These are phyloP conservation scores for Tenebrio molitor DNA, from an alignment of 1,140 invertebrate species.

Conservation along the genomic window DNA sequence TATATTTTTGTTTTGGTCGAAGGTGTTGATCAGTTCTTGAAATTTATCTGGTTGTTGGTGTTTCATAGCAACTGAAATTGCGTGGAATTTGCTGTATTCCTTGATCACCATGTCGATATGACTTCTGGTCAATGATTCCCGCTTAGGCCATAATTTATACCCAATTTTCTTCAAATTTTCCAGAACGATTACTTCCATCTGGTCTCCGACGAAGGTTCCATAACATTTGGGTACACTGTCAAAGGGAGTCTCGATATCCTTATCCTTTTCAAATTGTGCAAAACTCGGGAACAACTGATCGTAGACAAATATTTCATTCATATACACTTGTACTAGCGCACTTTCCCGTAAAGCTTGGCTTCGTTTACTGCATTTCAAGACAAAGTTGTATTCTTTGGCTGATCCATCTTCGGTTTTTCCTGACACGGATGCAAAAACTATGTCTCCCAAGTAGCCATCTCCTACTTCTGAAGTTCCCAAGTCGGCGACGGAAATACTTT, in stretches of 20 bases:
- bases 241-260: conserved; percentile 44
- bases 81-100: conserved; percentile 70
- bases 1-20: too few species aligned
- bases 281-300: conserved; percentile 48
- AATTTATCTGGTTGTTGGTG: conserved; percentile 62
- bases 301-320: conserved; percentile 54
- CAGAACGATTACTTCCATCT: conserved; percentile 69
- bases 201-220: conserved; percentile 62
- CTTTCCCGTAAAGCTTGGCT: conserved; percentile 12
- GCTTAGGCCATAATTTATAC: conserved; percentile 67
- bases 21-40: conserved; percentile 58
- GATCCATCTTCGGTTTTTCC: background rate
- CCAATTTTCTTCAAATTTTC: conserved; percentile 69
- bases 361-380: conserved; percentile 14
- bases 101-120: conserved; percentile 67
- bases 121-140: conserved; percentile 65
- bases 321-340: conserved; percentile 4
- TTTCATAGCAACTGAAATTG: conserved; percentile 68
- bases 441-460: conserved; percentile 17
- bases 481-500: background rate
- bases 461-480: conserved; percentile 17
- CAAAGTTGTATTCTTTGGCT: conserved; percentile 18
- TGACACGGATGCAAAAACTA: background rate
- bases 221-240: conserved; percentile 60
- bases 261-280: conserved; percentile 59